Evolutionary conservation across 2,888 invertebrate genomes (phyloP).

Genomic region (Coleophora deauratella): DNA sequence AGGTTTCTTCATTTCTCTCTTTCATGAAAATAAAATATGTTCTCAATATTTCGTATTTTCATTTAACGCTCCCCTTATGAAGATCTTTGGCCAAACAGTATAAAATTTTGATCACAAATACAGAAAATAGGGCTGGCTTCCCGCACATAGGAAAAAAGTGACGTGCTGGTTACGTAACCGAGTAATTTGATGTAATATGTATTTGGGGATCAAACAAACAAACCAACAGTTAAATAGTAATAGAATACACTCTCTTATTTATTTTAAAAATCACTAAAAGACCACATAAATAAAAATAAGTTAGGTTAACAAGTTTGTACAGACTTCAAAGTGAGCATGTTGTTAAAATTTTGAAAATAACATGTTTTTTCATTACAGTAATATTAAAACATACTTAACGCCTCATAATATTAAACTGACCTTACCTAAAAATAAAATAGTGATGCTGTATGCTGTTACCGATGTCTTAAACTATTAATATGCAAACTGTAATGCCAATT

Average conservation of each 20-base stretch:
- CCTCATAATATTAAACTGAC: conserved; percentile 10
- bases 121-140: no score
- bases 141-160: no score
- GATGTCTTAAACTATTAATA: conserved; percentile 23
- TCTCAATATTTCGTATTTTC: conserved; percentile 11
- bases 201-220: no score
- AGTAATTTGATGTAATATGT: no score
- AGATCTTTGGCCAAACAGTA: no score
- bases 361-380: conserved; percentile 6
- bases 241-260: conserved; percentile 28
- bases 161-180: no score
- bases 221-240: no score
- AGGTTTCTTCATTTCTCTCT: conserved; percentile 18
- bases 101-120: no score
- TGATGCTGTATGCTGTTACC: conserved; percentile 11
- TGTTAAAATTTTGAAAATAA: conserved; percentile 11
- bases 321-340: conserved; percentile 34
- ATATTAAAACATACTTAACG: conserved; percentile 3
- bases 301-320: conserved; percentile 43
- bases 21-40: conserved; percentile 27
- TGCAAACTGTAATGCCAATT: conserved; percentile 25
- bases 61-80: no score
- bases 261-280: conserved; percentile 47
- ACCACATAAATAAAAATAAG: conserved; percentile 51
- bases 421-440: no score